A percentile compares a stretch with the other conserved stretches of the same genome.
Evolutionary conservation across 2,797 vertebrate genomes (phyloP).

Genomic region (Trichosurus vulpecula): DNA sequence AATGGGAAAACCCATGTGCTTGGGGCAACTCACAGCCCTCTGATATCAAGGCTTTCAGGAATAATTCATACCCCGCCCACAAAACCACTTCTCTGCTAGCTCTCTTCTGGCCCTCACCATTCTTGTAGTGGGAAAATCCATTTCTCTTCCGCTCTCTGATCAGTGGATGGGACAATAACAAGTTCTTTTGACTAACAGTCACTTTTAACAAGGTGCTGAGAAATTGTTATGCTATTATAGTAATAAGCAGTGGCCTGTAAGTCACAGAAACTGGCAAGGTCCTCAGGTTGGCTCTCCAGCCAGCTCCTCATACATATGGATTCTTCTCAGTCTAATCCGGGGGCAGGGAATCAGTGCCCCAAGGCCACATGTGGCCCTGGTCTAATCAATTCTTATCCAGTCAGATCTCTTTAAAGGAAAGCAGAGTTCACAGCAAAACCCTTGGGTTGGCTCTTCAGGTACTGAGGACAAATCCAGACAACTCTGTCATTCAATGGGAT

Average conservation of each 20-base stretch:
- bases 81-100: background rate
- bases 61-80: background rate
- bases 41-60: background rate
- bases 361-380: too few species aligned
- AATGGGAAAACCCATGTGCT: background rate
- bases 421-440: background rate
- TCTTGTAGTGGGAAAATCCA: background rate
- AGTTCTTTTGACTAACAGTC: background rate
- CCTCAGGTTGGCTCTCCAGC: background rate
- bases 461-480: background rate
- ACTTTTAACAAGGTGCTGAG: background rate
- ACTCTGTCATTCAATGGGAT: background rate
- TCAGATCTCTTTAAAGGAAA: background rate
- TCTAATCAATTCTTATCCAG: background rate
- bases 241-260: background rate
- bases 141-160: background rate
- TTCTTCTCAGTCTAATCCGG: background rate
- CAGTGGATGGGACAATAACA: background rate
- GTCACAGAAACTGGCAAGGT: background rate
- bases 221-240: background rate
- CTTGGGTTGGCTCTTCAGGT: background rate
- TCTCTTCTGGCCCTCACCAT: background rate
- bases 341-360: too few species aligned
- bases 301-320: background rate
- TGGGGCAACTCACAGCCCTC: background rate